phyloP scores from a whole-genome alignment of 2,888 invertebrate genomes.

The Acleris cristana region DNA sequence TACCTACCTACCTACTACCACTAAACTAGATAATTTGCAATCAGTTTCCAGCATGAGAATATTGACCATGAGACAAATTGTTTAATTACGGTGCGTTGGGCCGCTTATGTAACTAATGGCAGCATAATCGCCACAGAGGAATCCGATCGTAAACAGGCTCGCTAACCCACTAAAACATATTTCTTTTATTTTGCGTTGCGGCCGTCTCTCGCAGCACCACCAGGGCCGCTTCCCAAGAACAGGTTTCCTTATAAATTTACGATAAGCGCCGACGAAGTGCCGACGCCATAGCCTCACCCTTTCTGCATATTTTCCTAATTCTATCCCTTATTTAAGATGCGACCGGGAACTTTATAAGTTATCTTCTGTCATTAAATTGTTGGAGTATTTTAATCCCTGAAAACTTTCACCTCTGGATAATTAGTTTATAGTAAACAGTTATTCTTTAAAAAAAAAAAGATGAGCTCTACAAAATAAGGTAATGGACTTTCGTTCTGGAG shows the following conservation, averaged over 20 bases:
- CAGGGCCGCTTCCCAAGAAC: constrained; percentile 67
- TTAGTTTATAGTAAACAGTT: no score
- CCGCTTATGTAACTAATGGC: constrained; percentile 77
- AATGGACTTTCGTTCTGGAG: background rate
- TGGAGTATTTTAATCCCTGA: background rate
- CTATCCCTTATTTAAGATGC: constrained; percentile 42
- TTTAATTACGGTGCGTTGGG: constrained; percentile 65
- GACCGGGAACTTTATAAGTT: constrained; percentile 40
- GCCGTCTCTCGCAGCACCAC: constrained; percentile 61
- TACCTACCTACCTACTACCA: no score
- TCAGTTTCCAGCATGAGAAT: constrained; percentile 48
- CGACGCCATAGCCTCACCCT: constrained; percentile 56
- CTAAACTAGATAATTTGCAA: constrained; percentile 22
- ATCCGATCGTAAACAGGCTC: constrained; percentile 80
- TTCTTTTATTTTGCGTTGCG: constrained; percentile 80
- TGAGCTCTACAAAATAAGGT: no score
- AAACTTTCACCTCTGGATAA: background rate
- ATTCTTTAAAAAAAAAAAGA: no score
- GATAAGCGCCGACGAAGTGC: constrained; percentile 67
- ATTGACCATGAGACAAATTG: constrained; percentile 64
- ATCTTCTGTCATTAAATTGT: constrained; percentile 46
- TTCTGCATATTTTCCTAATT: constrained; percentile 65
- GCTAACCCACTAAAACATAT: constrained; percentile 84
- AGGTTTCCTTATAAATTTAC: constrained; percentile 77
- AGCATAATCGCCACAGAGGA: constrained; percentile 71